Base-by-base conservation (phyloP, 2,888 invertebrate genomes). In the Mantis religiosa region DNA sequence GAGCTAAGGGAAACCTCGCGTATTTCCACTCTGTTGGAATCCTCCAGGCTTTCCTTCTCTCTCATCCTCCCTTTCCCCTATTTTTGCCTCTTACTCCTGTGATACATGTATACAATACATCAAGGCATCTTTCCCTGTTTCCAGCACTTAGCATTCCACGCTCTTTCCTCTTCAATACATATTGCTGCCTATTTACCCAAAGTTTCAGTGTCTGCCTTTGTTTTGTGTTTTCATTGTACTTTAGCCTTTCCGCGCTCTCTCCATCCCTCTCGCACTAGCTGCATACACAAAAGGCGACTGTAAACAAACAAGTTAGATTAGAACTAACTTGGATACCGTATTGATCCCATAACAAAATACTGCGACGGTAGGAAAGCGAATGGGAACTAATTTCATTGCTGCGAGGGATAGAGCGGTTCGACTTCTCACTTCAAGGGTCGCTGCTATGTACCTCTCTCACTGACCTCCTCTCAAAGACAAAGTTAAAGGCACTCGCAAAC, bases 271-370 rank as follows among this genome's bases (percentile, higher is more conserved):
- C 25, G 15, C 54, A 71, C 20, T 20, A 15, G 34, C 28, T 71
- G 54, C 54, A 71, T 71, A 71, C 54, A 71, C 54, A 71, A 71
- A 71, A 71, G 14, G 87, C 84, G 84, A 87, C 83, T 84, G 90
- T 90, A 90, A 90, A 90, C 90, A 90, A 90, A 89, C 90, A 89
- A 89, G 89, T 90, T 88, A 90, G 90, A 88, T 89, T 89, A 89
- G 88, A 89, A 88, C 81, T 85, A 85, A 88, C 88, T 88, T 87
- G 88, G 88, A 89, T 89, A 89, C 87, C 83, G 87, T 89, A 89
- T 89, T 88, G 89, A 89, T 89, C 88, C 87, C 15, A 87, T 82
- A 71, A 82, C 83, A 82, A 83, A 83, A 83, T 71, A 71, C 84
- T 28, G 47, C 34, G 89, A 82, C 71, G 71, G 41, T 28, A 54